A percentile compares a stretch with the other conserved stretches of the same genome.
These are phyloP conservation scores for Clangula hyemalis DNA, from an alignment of 2,797 vertebrate genomes.

Conservation along the genomic window DNA sequence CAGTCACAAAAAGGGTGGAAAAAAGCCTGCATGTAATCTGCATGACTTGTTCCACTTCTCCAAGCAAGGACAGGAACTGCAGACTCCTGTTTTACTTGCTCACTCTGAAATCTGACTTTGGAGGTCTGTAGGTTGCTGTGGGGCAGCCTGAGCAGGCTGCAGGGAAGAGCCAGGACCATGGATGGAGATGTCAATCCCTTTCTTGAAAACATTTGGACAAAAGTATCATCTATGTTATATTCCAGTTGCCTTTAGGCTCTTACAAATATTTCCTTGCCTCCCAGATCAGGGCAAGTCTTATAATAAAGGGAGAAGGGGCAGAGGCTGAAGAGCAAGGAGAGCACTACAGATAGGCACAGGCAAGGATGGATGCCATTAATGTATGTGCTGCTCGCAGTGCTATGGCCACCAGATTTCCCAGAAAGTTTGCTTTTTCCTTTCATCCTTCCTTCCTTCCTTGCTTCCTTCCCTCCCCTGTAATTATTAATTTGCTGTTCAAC, in stretches of 20 bases:
- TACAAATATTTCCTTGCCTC: not conserved
- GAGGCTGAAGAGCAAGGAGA: not conserved
- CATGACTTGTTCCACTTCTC: not conserved
- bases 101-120: not conserved
- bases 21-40: accelerated
- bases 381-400: accelerated
- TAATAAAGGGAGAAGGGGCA: not conserved
- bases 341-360: accelerated
- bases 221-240: not conserved
- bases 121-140: not conserved
- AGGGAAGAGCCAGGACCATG: not conserved
- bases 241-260: not conserved
- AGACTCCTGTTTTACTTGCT: not conserved
- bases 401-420: accelerated
- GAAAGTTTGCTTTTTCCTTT: not conserved
- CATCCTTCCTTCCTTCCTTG: not conserved
- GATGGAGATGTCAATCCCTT: not conserved
- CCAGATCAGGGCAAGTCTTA: accelerated
- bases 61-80: not conserved
- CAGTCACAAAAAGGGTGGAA: not conserved
- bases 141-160: not conserved
- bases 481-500: not conserved
- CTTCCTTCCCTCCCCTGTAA: not conserved
- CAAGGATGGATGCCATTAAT: accelerated
- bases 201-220: not conserved